Evolutionary conservation across 2,113 vertebrate genomes (phyloP).

Genomic region (Python bivittatus): DNA sequence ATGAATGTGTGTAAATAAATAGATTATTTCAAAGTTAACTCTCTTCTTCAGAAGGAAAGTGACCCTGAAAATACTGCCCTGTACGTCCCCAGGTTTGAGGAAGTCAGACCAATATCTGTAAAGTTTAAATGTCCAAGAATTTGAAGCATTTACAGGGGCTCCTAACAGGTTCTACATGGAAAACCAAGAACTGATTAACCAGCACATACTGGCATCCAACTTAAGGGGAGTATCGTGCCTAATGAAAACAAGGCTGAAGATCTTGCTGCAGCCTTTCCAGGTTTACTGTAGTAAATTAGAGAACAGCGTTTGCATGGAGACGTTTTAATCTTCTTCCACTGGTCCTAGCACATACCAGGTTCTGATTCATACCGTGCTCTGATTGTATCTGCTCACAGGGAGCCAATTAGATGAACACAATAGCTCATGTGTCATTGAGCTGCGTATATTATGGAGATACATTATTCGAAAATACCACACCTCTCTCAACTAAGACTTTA

Average conservation of each 20-base stretch:
- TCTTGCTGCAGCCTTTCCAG: neutral
- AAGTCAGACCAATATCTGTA: neutral
- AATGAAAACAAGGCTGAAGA: neutral
- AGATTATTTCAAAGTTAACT: neutral
- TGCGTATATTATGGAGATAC: neutral
- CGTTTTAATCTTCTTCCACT: neutral
- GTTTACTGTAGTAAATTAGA: neutral
- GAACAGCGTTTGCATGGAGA: neutral
- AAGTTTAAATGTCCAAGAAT: neutral
- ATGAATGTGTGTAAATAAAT: neutral
- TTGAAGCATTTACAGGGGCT: neutral
- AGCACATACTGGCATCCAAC: neutral
- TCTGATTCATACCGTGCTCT: neutral
- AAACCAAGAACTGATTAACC: neutral
- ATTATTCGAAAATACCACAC: neutral
- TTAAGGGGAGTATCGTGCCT: neutral
- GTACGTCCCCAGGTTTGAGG: neutral
- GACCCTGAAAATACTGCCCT: neutral
- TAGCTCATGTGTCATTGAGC: neutral
- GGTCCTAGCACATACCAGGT: neutral
- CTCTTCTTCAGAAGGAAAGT: neutral
- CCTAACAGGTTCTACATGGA: neutral
- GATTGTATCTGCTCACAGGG: neutral
- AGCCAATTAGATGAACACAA: neutral
- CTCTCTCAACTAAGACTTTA: neutral